phyloP scores from a whole-genome alignment of 2,888 invertebrate species.

The Megalurothrips usitatus region DNA sequence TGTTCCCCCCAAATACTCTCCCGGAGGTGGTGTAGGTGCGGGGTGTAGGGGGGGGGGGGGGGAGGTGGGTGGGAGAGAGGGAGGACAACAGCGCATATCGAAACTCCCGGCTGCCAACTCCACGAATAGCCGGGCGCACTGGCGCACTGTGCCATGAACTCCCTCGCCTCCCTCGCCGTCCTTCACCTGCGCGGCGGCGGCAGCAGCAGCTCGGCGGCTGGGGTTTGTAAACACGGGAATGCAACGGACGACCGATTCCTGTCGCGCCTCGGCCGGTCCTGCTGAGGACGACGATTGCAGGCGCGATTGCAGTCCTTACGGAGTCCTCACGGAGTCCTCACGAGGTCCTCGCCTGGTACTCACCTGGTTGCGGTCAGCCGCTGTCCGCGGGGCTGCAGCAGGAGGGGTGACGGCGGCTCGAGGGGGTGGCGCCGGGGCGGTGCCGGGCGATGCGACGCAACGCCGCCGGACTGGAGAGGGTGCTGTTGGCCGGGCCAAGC shows the following conservation, averaged over 20 bases:
- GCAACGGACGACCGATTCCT: neutral
- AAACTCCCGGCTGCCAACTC: neutral
- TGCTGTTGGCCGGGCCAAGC: neutral
- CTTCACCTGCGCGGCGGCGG: neutral
- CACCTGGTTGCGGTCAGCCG: too few relatives aligned
- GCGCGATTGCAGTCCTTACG: neutral
- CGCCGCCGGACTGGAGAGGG: neutral
- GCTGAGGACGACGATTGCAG: neutral
- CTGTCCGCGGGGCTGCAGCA: neutral
- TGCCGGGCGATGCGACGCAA: neutral
- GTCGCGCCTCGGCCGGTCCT: too few relatives aligned
- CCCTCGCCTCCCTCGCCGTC: neutral
- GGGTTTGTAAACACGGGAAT: slow-evolving; percentile 17
- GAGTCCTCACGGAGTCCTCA: too few relatives aligned
- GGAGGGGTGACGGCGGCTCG: neutral
- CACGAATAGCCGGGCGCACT: slow-evolving; percentile 2
- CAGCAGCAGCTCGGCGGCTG: neutral
- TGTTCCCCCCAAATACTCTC: neutral
- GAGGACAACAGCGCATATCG: neutral
- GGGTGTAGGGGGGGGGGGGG: neutral
- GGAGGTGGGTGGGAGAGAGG: neutral
- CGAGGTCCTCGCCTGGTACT: too few relatives aligned
- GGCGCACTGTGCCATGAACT: neutral
- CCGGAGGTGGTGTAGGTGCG: neutral
- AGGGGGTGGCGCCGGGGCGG: neutral